Conservation (phyloP, 1,140 invertebrate genomes). For the Psilanteris sp. region DNA sequence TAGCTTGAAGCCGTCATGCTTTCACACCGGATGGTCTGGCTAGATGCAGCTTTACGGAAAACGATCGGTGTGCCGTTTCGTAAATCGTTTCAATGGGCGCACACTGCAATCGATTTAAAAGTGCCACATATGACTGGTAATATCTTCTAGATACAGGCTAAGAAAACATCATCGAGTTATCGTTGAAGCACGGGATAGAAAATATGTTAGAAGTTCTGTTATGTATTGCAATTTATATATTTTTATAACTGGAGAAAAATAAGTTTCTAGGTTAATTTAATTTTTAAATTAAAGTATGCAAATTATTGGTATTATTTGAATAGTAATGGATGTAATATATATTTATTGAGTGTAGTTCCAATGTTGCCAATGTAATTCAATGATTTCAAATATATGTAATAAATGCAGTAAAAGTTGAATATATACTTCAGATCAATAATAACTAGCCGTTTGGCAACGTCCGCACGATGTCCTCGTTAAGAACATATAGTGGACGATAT, state of each 20-base stretch:
- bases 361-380: constrained; percentile 3
- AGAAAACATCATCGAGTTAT: constrained; percentile 26
- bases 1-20: constrained; percentile 55
- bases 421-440: constrained; percentile 44
- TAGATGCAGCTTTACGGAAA: constrained; percentile 61
- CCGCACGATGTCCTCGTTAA: constrained; percentile 55
- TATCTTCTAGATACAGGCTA: constrained; percentile 18
- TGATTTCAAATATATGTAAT: constrained; percentile 4
- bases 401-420: neutral
- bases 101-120: constrained; percentile 44
- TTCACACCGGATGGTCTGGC: constrained; percentile 24
- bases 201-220: neutral
- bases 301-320: no score
- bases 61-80: constrained; percentile 57
- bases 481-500: constrained; percentile 49
- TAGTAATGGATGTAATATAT: no score
- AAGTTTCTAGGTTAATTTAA: no score
- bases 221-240: no score
- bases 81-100: constrained; percentile 57
- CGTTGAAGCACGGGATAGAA: constrained; percentile 13
- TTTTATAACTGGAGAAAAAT: no score
- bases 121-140: constrained; percentile 25
- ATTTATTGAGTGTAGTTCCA: no score
- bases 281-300: no score
- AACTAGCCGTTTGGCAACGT: constrained; percentile 42